These are phyloP conservation scores for Scatophagus argus DNA, from an alignment of 2,113 vertebrate genomes.

Conservation along the genomic window DNA sequence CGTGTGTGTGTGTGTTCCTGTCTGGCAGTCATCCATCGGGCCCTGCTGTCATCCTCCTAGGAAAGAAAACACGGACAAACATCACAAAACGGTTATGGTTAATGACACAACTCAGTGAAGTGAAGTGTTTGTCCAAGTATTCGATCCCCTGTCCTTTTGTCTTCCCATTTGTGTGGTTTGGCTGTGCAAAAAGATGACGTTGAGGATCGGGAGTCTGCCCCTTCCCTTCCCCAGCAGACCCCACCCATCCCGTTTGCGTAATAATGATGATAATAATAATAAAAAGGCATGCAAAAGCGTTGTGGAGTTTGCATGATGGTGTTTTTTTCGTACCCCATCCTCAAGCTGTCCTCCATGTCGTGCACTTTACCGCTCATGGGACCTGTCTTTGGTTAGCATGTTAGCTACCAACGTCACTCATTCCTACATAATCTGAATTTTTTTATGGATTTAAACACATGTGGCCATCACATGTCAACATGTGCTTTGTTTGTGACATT, in stretches of 20 bases:
- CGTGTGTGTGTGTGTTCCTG: slow-evolving; percentile 39
- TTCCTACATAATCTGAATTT: background rate
- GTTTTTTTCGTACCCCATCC: slow-evolving; percentile 70
- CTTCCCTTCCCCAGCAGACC: slow-evolving; percentile 28
- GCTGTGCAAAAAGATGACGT: slow-evolving; percentile 58
- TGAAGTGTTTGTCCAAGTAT: slow-evolving; percentile 10
- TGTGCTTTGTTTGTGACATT: background rate
- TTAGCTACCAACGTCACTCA: slow-evolving; percentile 11
- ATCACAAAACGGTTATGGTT: background rate
- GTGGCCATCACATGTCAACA: background rate
- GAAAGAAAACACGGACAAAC: slow-evolving; percentile 40
- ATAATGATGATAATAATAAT: slow-evolving; percentile 53
- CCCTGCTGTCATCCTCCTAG: slow-evolving; percentile 1
- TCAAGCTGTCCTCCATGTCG: slow-evolving; percentile 50
- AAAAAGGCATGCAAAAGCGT: slow-evolving; percentile 83
- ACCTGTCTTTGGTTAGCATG: slow-evolving; percentile 40
- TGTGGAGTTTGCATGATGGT: slow-evolving; percentile 86
- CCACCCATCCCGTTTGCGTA: slow-evolving; percentile 57
- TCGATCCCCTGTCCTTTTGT: slow-evolving; percentile 24
- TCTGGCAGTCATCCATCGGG: slow-evolving; percentile 12
- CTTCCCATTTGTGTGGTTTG: slow-evolving; percentile 62
- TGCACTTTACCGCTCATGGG: slow-evolving; percentile 73
- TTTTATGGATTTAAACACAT: background rate
- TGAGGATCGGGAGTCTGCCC: slow-evolving; percentile 42
- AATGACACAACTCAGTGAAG: background rate